Percentiles rank a stretch among this genome's conserved stretches.
Evolutionary conservation across 2,113 vertebrate genomes (phyloP).

Genomic region (Toxotes jaculatrix): DNA sequence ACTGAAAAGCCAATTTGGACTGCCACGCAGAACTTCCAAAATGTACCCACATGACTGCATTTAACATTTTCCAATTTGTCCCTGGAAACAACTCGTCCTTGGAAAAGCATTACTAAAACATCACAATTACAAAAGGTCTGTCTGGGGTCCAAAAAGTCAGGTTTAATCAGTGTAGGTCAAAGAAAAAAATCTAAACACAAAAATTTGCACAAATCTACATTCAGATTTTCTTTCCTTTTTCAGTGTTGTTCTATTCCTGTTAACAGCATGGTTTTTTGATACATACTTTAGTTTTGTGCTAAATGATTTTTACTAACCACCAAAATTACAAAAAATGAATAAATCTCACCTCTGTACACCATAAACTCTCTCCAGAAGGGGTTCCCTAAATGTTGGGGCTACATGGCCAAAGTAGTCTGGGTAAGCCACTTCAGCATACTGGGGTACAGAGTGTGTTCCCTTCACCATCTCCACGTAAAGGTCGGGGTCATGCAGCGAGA

Average conservation of each 20-base stretch:
- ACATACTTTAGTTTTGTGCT: neutral
- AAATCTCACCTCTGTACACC: constrained; percentile 94
- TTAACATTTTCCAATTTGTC: neutral
- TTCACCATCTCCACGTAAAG: constrained; percentile 96
- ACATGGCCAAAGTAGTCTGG: constrained; percentile 98
- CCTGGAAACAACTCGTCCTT: neutral
- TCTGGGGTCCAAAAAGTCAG: neutral
- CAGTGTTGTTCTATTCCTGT: neutral
- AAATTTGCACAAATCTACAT: neutral
- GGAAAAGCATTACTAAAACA: neutral
- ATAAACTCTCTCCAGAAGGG: constrained; percentile 93
- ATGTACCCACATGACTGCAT: neutral
- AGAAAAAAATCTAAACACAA: neutral
- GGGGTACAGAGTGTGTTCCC: constrained; percentile 90
- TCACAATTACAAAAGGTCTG: neutral
- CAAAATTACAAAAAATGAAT: neutral
- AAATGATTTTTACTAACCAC: neutral
- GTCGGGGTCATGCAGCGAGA: constrained; percentile 93
- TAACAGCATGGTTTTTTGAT: neutral
- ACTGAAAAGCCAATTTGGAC: neutral
- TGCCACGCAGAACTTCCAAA: neutral
- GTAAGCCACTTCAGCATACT: constrained; percentile 96
- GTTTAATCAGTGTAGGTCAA: neutral
- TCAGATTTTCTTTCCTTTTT: neutral
- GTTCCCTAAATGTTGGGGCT: constrained; percentile 92